Conservation (phyloP, 2,888 invertebrate genomes). For the Caenorhabditis doughertyi region DNA sequence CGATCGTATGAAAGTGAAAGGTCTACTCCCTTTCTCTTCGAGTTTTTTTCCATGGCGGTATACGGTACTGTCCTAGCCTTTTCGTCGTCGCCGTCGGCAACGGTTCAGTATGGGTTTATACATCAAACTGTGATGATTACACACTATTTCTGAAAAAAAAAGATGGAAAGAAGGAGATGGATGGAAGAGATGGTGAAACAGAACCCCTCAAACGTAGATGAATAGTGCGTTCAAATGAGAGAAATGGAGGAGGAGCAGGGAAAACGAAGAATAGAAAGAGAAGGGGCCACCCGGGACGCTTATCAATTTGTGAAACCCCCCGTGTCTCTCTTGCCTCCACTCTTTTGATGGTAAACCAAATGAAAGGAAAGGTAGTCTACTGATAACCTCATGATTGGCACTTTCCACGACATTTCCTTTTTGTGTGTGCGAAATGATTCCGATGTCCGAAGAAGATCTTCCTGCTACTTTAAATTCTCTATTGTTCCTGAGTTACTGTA, state of each 20-base stretch:
- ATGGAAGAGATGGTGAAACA: slow-evolving; percentile 14
- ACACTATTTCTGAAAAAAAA: slow-evolving; percentile 38
- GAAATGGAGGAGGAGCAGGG: slow-evolving; percentile 13
- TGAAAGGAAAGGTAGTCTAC: slow-evolving; percentile 34
- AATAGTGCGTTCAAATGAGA: slow-evolving; percentile 9
- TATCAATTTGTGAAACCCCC: slow-evolving; percentile 50
- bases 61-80: slow-evolving; percentile 41
- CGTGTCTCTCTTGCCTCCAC: not conserved
- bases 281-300: slow-evolving; percentile 54
- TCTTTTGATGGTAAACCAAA: slow-evolving; percentile 3
- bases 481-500: not conserved
- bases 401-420: slow-evolving; percentile 24
- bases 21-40: not conserved
- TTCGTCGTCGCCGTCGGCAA: slow-evolving; percentile 27
- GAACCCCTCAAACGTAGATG: not conserved
- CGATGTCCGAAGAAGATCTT: not conserved
- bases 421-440: not conserved
- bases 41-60: slow-evolving; percentile 45
- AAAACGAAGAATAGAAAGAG: slow-evolving; percentile 9
- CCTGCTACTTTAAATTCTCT: not conserved
- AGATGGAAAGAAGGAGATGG: slow-evolving; percentile 10
- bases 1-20: slow-evolving; percentile 46
- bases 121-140: slow-evolving; percentile 60
- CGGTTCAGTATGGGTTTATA: slow-evolving; percentile 21
- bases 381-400: slow-evolving; percentile 43